These are phyloP conservation scores for Pristionchus fissidentatus DNA, from an alignment of 2,888 invertebrate genomes.

Conservation along the genomic window DNA sequence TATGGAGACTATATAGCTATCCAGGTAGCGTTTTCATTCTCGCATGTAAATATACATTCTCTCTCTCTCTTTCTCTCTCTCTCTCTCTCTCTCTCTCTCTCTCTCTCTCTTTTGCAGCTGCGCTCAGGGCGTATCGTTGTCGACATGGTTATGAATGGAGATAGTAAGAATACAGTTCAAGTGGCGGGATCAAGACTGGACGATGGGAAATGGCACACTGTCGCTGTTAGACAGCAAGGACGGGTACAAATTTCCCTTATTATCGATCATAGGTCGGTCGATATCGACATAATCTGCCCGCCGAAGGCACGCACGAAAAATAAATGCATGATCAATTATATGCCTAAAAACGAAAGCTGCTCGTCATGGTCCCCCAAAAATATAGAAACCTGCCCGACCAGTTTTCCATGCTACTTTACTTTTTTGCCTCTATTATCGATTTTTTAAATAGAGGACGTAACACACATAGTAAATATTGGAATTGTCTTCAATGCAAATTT, in stretches of 20 bases:
- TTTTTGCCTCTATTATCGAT: no score
- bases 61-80: not conserved
- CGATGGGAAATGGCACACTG: conserved; percentile 97
- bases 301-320: no score
- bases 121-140: not conserved
- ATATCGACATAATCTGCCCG: no score
- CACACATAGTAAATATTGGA: no score
- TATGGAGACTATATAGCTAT: conserved; percentile 90
- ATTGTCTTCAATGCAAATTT: no score
- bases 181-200: conserved; percentile 78
- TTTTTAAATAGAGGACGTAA: no score
- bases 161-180: conserved; percentile 57
- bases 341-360: no score
- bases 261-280: not conserved
- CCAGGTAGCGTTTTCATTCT: no score
- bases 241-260: no score
- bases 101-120: not conserved
- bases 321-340: no score
- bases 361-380: not conserved
- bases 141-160: conserved; percentile 63
- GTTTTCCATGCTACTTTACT: not conserved
- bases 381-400: no score
- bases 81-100: no score
- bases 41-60: not conserved
- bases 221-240: conserved; percentile 95